A percentile compares a stretch with the other conserved stretches of the same genome.
Evolutionary conservation across 2,797 vertebrate species (phyloP).

Genomic region (Lithobates pipiens): DNA sequence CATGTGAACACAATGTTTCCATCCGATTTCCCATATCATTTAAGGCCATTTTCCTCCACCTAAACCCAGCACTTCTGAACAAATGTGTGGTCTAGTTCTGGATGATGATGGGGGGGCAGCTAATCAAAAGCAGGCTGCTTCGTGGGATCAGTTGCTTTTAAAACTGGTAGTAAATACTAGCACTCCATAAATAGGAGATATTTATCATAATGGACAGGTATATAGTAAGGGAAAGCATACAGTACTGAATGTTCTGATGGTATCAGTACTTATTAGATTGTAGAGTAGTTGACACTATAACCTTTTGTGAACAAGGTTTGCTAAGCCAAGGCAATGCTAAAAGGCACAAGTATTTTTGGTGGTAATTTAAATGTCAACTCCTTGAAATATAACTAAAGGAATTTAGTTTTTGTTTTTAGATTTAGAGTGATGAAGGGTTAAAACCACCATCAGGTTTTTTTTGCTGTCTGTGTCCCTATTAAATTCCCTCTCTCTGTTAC

Average conservation of each 20-base stretch:
- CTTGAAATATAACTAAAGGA: too few species aligned
- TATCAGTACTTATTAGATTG: not conserved
- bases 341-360: too few species aligned
- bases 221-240: not conserved
- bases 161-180: conserved; percentile 8
- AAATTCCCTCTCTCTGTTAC: too few species aligned
- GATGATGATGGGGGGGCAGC: conserved; percentile 6
- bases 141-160: conserved; percentile 15
- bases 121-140: conserved; percentile 34
- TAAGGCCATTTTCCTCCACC: not conserved
- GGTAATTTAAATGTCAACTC: too few species aligned
- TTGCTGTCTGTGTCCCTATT: too few species aligned
- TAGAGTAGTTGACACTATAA: too few species aligned
- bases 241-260: not conserved
- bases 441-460: too few species aligned
- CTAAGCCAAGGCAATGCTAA: too few species aligned
- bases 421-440: too few species aligned
- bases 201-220: not conserved
- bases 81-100: conserved; percentile 43
- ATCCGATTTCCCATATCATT: conserved; percentile 7
- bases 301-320: too few species aligned
- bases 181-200: conserved; percentile 13
- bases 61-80: not conserved
- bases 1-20: conserved; percentile 51
- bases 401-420: too few species aligned